Evolutionary conservation across 2,888 invertebrate genomes (phyloP).

Genomic region (Carterocephalus palaemon): DNA sequence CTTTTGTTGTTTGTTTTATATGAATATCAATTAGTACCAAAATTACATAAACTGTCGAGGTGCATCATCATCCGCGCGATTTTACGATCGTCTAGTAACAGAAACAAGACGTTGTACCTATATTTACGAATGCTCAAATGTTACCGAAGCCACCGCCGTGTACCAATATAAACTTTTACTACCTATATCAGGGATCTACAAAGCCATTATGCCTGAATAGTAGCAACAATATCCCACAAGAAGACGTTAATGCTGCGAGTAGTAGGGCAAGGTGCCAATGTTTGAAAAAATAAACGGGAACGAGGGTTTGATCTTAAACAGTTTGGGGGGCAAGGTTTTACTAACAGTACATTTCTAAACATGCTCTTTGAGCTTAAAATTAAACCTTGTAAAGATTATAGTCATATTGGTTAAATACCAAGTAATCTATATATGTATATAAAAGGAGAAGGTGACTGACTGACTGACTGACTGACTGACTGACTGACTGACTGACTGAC

Average conservation of each 20-base stretch:
- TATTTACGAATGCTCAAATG: slow-evolving; percentile 62
- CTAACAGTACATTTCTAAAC: background rate
- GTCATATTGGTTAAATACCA: too few relatives aligned
- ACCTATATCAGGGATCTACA: slow-evolving; percentile 55
- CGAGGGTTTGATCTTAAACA: too few relatives aligned
- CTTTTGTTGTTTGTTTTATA: too few relatives aligned
- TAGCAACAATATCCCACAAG: slow-evolving; percentile 53
- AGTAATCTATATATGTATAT: too few relatives aligned
- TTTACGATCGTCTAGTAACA: slow-evolving; percentile 50
- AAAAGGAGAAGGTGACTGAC: too few relatives aligned
- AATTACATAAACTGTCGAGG: slow-evolving; percentile 23
- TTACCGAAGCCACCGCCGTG: slow-evolving; percentile 51
- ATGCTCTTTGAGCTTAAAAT: too few relatives aligned
- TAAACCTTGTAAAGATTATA: too few relatives aligned
- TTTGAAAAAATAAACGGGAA: slow-evolving; percentile 37
- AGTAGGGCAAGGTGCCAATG: slow-evolving; percentile 61
- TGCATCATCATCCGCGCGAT: too few relatives aligned
- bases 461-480: too few relatives aligned
- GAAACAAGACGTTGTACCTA: slow-evolving; percentile 51
- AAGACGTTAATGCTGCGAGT: slow-evolving; percentile 51
- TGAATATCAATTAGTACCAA: too few relatives aligned
- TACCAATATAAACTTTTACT: slow-evolving; percentile 68
- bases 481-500: too few relatives aligned
- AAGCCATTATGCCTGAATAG: slow-evolving; percentile 56
- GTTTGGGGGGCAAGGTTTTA: slow-evolving; percentile 26